Evolutionary conservation across 1,140 invertebrate species (phyloP).

Genomic region (Panulirus ornatus): DNA sequence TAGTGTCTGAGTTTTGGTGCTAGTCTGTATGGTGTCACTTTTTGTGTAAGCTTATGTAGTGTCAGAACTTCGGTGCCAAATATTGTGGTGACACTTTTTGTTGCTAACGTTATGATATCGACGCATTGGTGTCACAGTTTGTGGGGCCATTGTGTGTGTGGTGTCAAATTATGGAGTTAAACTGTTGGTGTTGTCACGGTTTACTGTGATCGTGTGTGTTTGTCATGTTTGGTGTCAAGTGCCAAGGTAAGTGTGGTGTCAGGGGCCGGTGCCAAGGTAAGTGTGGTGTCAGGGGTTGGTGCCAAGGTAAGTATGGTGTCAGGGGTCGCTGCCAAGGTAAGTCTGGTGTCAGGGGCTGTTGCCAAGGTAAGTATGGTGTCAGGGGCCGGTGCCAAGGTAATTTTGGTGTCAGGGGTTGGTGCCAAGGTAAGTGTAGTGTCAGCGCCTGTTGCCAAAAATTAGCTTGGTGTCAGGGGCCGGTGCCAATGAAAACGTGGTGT

Average conservation of each 20-base stretch:
- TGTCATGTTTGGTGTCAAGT: background rate
- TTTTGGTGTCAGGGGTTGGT: no score
- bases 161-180: background rate
- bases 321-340: background rate
- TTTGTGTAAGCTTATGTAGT: background rate
- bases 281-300: background rate
- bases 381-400: background rate
- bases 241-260: background rate
- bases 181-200: constrained; percentile 2
- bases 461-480: no score
- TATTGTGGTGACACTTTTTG: background rate
- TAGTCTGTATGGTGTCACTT: background rate
- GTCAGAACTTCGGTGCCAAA: background rate
- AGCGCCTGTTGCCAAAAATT: no score
- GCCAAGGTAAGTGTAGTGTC: no score
- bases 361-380: background rate
- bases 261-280: no score
- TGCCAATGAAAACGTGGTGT: no score
- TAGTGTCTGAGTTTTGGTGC: background rate
- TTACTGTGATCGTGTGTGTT: background rate
- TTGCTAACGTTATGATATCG: background rate
- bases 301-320: background rate
- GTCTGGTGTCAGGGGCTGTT: background rate
- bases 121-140: background rate
- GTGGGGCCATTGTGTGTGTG: constrained; percentile 14